These are phyloP conservation scores for Beris morrisii DNA, from an alignment of 2,888 invertebrate genomes.

Conservation along the genomic window DNA sequence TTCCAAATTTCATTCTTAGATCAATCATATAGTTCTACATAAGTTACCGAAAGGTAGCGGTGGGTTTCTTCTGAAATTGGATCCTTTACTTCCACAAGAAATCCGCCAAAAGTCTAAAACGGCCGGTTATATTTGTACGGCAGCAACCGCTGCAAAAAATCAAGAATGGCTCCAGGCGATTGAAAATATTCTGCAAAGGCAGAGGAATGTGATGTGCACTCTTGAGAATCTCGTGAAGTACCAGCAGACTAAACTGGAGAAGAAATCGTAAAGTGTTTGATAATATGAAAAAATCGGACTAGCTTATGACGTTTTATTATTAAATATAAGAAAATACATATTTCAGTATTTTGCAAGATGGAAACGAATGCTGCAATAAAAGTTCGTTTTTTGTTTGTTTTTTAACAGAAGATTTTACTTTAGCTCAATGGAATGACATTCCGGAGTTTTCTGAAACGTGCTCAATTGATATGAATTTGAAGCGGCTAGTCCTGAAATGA, in stretches of 20 bases:
- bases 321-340: too few relatives aligned
- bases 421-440: background rate
- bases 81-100: too few relatives aligned
- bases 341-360: too few relatives aligned
- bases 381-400: background rate
- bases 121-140: constrained; percentile 75
- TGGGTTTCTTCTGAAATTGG: constrained; percentile 72
- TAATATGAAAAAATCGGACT: too few relatives aligned
- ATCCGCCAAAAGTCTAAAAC: constrained; percentile 63
- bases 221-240: constrained; percentile 94
- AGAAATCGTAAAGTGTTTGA: too few relatives aligned
- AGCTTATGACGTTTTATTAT: too few relatives aligned
- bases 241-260: constrained; percentile 58
- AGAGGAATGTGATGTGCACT: constrained; percentile 90
- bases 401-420: background rate
- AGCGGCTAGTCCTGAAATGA: too few relatives aligned
- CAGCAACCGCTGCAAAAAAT: constrained; percentile 70
- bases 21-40: constrained; percentile 89
- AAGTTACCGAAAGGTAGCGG: constrained; percentile 70
- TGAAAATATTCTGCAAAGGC: constrained; percentile 85
- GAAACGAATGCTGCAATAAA: too few relatives aligned
- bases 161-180: constrained; percentile 85
- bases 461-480: background rate
- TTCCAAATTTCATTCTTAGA: constrained; percentile 60
- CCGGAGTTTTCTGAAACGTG: background rate